Conservation (phyloP, 2,113 vertebrate genomes). For the Mobula birostris region DNA sequence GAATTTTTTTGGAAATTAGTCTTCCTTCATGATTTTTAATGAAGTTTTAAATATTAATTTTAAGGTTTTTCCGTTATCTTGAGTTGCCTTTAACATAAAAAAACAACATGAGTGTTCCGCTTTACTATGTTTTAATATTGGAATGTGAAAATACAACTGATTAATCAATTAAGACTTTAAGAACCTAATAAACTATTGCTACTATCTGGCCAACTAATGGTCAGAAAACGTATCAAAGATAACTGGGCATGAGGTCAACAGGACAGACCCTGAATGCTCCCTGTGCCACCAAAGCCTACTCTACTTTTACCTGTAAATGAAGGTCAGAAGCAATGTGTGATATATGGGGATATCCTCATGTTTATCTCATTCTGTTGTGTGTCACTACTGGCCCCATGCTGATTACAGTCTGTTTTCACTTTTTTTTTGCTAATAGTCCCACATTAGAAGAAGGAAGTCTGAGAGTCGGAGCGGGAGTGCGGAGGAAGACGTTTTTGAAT, state of each 20-base stretch:
- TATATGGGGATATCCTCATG: not conserved
- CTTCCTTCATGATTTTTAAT: not conserved
- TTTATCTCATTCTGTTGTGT: not conserved
- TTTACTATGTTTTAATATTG: not conserved
- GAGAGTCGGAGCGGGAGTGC: too few species aligned
- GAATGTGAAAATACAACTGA: not conserved
- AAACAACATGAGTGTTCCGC: not conserved
- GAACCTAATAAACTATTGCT: not conserved
- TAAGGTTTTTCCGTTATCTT: not conserved
- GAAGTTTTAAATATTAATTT: not conserved
- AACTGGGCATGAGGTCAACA: not conserved
- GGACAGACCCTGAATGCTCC: not conserved
- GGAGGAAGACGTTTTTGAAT: too few species aligned
- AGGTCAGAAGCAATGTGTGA: not conserved
- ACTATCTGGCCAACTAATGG: not conserved
- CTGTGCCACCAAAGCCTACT: not conserved
- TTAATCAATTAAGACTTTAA: not conserved
- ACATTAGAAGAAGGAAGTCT: not conserved
- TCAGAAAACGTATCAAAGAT: not conserved
- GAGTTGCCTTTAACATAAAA: not conserved
- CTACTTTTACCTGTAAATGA: not conserved
- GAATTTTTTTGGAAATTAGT: not conserved
- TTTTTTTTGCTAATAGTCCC: constrained; percentile 7
- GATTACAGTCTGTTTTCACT: not conserved
- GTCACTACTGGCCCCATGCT: not conserved